phyloP scores from a whole-genome alignment of 2,888 invertebrate species.

The Junonia oenone region DNA sequence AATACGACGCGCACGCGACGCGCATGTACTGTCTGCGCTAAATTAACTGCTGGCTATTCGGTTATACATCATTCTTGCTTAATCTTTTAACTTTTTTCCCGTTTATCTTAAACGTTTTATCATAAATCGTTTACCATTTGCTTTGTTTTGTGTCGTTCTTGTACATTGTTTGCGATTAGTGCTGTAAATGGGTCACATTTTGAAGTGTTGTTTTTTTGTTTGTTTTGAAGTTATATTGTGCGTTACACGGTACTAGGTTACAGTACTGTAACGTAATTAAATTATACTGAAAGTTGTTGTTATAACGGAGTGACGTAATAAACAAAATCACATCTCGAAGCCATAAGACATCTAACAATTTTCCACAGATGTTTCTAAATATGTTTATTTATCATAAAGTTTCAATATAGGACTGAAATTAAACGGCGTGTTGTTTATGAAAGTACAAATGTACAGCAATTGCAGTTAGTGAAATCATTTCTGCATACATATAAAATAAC shows the following conservation, averaged over 20 bases:
- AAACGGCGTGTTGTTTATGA: neutral
- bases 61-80: slow-evolving; percentile 24
- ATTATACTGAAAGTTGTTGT: slow-evolving; percentile 6
- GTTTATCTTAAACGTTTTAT: neutral
- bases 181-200: neutral
- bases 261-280: neutral
- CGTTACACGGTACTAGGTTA: neutral
- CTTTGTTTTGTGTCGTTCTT: slow-evolving; percentile 4
- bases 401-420: neutral
- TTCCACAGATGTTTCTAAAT: neutral
- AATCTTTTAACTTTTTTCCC: slow-evolving; percentile 1
- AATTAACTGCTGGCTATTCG: slow-evolving; percentile 28
- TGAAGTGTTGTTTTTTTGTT: slow-evolving; percentile 5
- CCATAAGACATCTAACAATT: neutral
- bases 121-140: neutral
- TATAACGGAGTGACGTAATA: neutral
- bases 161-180: neutral
- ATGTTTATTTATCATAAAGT: neutral
- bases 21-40: slow-evolving; percentile 40
- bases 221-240: neutral
- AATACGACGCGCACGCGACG: slow-evolving; percentile 56
- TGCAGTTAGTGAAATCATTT: slow-evolving; percentile 19
- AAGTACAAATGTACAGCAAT: slow-evolving; percentile 3
- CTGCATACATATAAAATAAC: slow-evolving; percentile 8
- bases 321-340: neutral